Percentiles rank a stretch among this genome's conserved stretches.
phyloP scores from a whole-genome alignment of 2,113 vertebrate genomes.

The Rafetus swinhoei region DNA sequence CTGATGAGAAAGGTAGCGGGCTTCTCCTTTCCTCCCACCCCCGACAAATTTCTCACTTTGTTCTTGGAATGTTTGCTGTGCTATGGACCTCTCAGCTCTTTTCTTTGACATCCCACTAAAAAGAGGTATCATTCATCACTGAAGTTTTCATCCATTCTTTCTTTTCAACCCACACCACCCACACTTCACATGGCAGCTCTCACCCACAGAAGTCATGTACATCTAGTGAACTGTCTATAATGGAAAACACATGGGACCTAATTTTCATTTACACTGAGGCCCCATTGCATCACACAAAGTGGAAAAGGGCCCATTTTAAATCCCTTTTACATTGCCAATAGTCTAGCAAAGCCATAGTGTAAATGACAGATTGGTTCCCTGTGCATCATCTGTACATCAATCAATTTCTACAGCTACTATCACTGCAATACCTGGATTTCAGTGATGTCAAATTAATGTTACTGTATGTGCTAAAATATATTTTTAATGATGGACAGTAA shows the following conservation, averaged over 20 bases:
- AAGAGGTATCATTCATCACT: not conserved
- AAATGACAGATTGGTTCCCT: not conserved
- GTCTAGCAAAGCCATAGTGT: not conserved
- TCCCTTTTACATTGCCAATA: not conserved
- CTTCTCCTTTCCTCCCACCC: constrained; percentile 38
- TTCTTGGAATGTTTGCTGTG: constrained; percentile 29
- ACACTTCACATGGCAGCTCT: not conserved
- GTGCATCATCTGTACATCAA: not conserved
- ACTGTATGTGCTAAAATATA: not conserved
- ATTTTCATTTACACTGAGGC: not conserved
- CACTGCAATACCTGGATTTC: no score
- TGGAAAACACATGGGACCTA: not conserved
- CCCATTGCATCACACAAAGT: not conserved
- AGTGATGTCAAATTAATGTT: not conserved
- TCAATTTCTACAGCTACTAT: not conserved
- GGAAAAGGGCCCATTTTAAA: not conserved
- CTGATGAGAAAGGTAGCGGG: not conserved
- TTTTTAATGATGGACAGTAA: not conserved
- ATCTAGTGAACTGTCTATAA: not conserved
- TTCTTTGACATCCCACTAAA: not conserved
- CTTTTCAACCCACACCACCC: not conserved
- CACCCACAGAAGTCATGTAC: not conserved
- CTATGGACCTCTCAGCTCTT: constrained; percentile 33
- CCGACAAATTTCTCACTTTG: constrained; percentile 43
- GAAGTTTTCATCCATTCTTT: constrained; percentile 10